Percentiles rank a stretch among this genome's conserved stretches.
Evolutionary conservation across 2,888 invertebrate genomes (phyloP).

Genomic region (Metalampra italica): DNA sequence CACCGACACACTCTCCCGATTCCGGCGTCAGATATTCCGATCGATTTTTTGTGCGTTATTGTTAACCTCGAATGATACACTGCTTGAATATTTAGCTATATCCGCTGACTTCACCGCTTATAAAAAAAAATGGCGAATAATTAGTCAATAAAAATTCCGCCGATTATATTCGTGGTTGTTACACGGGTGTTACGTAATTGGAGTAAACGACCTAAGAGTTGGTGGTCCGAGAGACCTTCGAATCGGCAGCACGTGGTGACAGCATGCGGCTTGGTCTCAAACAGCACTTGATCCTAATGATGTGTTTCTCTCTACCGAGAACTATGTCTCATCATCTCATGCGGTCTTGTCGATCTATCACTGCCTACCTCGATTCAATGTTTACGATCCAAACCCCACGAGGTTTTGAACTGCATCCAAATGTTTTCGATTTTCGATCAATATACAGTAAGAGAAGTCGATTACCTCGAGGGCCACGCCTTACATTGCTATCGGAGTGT

Average conservation of each 20-base stretch:
- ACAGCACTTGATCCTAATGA: not conserved
- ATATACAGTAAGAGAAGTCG: no score
- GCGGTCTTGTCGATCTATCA: not conserved
- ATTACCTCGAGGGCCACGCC: not conserved
- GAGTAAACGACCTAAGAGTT: constrained; percentile 73
- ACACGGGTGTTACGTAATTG: constrained; percentile 76
- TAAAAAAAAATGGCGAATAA: constrained; percentile 74
- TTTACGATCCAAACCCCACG: not conserved
- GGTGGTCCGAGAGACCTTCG: constrained; percentile 48
- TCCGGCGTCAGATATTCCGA: constrained; percentile 63
- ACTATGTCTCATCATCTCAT: not conserved
- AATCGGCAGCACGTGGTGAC: constrained; percentile 6
- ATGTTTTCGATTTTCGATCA: no score
- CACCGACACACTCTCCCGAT: constrained; percentile 29
- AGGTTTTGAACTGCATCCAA: no score
- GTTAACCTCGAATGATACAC: constrained; percentile 76
- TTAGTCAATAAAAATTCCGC: constrained; percentile 78
- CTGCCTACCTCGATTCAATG: no score
- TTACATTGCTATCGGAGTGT: constrained; percentile 11
- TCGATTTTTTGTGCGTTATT: constrained; percentile 67
- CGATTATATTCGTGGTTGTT: constrained; percentile 70
- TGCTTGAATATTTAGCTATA: constrained; percentile 77
- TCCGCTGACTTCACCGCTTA: constrained; percentile 76
- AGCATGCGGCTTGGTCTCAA: not conserved
- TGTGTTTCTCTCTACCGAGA: not conserved